Evolutionary conservation across 2,113 vertebrate species (phyloP), one percentile per base, ranked within the genome.

Genomic region (Hepsetus odoe): DNA sequence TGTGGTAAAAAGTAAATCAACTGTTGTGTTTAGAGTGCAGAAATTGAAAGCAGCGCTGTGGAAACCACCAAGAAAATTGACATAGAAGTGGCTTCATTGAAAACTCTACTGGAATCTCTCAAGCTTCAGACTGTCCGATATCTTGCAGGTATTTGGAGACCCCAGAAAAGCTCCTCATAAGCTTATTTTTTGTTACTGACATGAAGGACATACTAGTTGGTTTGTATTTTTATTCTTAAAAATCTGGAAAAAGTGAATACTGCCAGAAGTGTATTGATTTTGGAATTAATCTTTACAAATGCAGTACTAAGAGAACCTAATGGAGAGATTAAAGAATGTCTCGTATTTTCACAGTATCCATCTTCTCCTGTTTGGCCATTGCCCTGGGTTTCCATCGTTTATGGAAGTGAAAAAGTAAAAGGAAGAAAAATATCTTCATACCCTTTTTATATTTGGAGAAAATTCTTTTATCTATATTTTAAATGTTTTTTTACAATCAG

Each of bases 1-100:
- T n/a, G n/a, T n/a, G n/a, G n/a, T n/a, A n/a, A n/a, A n/a, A n/a
- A n/a, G n/a, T n/a, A n/a, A n/a, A n/a, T n/a, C n/a, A n/a, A n/a
- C n/a, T 24, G 16, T 22, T n/a, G 28, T 69, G 14, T 22, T 22
- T 81, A 99, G 97, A 96, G 95, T 90, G 90, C 93, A 0, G 93
- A 92, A 75, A 94, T 94, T 71, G 95, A 94, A 69, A 93, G 93
- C 14, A 84, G 93, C 79, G 94, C 96, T 73, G 94, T 96, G 58
- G 96, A 98, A 89, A 95, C 95, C 80, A 94, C 92, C 80, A 95
- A 95, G 85, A 99, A 98, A 92, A 98, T 98, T 14, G 97, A 98
- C 83, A 93, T 95, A 38, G 94, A 98, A 90, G 97, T 98, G 72
- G 97, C 97, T 6, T 98, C 95, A 2, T 92, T 99, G 66, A 99